Base-by-base conservation (phyloP, 2,113 vertebrate species). In the Tricholaema leucomelas region DNA sequence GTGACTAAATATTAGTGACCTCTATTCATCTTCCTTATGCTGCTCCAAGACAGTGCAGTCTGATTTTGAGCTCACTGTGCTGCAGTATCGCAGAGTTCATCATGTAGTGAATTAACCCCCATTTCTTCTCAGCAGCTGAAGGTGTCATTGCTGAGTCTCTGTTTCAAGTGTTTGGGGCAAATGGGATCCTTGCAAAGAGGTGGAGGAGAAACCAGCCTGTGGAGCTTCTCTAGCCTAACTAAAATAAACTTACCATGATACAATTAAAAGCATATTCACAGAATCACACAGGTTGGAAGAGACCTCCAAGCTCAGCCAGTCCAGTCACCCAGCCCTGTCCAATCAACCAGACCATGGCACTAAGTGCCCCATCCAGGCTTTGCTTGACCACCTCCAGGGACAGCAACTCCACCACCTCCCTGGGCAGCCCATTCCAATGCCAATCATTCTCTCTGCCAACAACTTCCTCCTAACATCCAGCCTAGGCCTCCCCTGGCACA, bases 1-100 rank as follows among this genome's bases (percentile, higher is more conserved):
- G 87, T 91, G 60, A 90, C 90, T 93, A 96, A 91, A 85, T 88
- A 72, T 87, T 81, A 42, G 83, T 85, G 88, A 93, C 79, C 88
- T 75, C 92, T 75, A 89, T 95, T 96, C 79, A 87, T 96, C 87
- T 92, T 93, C 67, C 75, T 58, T 72, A 61, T 87, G 63, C 81
- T 96, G 78, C 78, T 79, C 66, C 58, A 38, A 66, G 80, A 63
- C 64, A 54, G 19, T 28, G 31, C 56, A 71, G 77, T 55, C 89
- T 77, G 84, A 75, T 86, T 90, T 81, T 55, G 63, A 81, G 83
- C 81, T 35, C 77, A 7, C 85, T 64, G 42, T 75, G 65, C 63
- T 92, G 10, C 16, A 0, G 16, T 50, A 75, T 70, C 90, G 78
- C 52, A 0, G 1, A 79, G 88, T 81, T 87, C 74, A 88, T 71